Conservation (phyloP, 2,888 invertebrate species). For the Augiades crinisus region DNA sequence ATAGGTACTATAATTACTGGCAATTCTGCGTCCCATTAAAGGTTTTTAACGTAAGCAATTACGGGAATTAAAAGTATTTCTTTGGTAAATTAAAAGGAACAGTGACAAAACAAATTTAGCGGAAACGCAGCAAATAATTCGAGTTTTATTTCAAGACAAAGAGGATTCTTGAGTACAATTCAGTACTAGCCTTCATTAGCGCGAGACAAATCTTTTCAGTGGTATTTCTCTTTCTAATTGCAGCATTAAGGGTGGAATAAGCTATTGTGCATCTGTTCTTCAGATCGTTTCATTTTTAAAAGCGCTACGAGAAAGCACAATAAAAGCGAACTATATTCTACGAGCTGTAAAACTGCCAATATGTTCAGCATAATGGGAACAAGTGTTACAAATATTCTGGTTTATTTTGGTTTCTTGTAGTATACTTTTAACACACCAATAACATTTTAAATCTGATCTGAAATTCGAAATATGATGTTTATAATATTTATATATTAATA, state of each 20-base stretch:
- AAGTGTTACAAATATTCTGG: too few relatives aligned
- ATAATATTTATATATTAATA: too few relatives aligned
- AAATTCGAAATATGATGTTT: too few relatives aligned
- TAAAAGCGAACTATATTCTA: too few relatives aligned
- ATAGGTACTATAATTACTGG: too few relatives aligned
- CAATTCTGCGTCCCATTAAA: too few relatives aligned
- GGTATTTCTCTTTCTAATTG: conserved; percentile 59
- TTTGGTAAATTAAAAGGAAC: neutral
- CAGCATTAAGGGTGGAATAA: conserved; percentile 61
- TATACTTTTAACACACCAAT: too few relatives aligned
- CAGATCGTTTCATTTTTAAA: conserved; percentile 63
- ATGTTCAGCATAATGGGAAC: too few relatives aligned
- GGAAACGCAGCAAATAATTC: neutral
- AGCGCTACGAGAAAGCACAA: conserved; percentile 42
- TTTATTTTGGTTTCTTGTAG: too few relatives aligned
- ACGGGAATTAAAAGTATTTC: too few relatives aligned
- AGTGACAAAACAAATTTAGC: conserved; percentile 7
- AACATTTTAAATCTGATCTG: too few relatives aligned
- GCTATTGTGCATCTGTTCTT: conserved; percentile 56
- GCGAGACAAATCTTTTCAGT: conserved; percentile 67
- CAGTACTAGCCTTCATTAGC: conserved; percentile 45
- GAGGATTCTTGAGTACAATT: conserved; percentile 1
- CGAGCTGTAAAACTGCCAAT: too few relatives aligned
- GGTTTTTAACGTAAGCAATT: neutral
- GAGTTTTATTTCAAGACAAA: conserved; percentile 11